Conservation (phyloP, 2,888 invertebrate genomes). For the Eretmocerus hayati region DNA sequence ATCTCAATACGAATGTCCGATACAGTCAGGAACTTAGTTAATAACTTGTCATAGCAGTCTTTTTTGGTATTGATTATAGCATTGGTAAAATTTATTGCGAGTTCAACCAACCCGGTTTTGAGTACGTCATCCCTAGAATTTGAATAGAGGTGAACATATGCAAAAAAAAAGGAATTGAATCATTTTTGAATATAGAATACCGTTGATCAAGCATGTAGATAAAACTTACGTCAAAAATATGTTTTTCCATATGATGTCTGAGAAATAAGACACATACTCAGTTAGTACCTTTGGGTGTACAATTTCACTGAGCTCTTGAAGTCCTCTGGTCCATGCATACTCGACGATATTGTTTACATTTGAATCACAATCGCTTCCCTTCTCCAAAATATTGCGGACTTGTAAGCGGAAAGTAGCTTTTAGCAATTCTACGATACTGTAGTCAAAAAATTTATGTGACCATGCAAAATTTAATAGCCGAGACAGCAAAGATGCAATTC, state of each 20-base stretch:
- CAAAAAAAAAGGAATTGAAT: background rate
- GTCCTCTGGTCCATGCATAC: conserved; percentile 32
- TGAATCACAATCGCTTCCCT: conserved; percentile 16
- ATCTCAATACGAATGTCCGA: conserved; percentile 35
- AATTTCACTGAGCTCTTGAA: conserved; percentile 27
- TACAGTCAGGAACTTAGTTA: conserved; percentile 30
- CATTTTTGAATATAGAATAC: background rate
- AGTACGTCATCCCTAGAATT: conserved; percentile 5
- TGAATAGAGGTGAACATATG: background rate
- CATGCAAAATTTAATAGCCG: conserved; percentile 30
- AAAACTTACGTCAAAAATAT: conserved; percentile 34
- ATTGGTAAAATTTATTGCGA: conserved; percentile 33
- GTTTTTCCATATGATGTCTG: conserved; percentile 36
- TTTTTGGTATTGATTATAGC: conserved; percentile 25
- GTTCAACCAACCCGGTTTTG: conserved; percentile 26
- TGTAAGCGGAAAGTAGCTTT: conserved; percentile 34
- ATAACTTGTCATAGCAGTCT: conserved; percentile 13
- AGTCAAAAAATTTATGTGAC: conserved; percentile 26
- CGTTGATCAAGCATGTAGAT: background rate
- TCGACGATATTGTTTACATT: conserved; percentile 23
- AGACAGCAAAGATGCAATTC: conserved; percentile 28
- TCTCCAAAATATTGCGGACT: conserved; percentile 24
- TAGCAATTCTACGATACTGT: conserved; percentile 30
- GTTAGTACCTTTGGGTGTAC: conserved; percentile 30
- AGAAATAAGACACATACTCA: conserved; percentile 36